Conservation (phyloP, 1,140 invertebrate species). For the Heliothis virescens region DNA sequence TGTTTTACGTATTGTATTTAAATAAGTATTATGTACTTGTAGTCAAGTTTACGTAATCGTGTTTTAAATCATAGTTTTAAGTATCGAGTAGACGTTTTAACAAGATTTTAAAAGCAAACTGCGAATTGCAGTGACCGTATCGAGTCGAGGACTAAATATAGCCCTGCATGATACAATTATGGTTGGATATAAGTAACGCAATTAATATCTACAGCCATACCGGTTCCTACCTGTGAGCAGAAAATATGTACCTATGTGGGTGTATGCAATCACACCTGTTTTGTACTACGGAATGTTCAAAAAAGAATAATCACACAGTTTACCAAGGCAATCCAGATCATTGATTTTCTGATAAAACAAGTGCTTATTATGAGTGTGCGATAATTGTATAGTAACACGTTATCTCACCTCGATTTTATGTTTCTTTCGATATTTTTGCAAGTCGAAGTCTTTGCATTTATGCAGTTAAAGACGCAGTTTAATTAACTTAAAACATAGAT, state of each 20-base stretch:
- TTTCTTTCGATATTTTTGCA: constrained; percentile 1
- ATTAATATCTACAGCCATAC: constrained; percentile 33
- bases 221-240: constrained; percentile 12
- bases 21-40: constrained; percentile 4
- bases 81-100: background rate
- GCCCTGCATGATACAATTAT: constrained; percentile 34
- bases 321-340: background rate
- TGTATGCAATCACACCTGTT: constrained; percentile 20
- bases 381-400: constrained; percentile 24
- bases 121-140: constrained; percentile 7
- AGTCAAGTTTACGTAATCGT: background rate
- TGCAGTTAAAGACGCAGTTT: background rate
- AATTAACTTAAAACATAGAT: too few relatives aligned
- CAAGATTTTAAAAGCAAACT: constrained; percentile 18
- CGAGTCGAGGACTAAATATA: constrained; percentile 21
- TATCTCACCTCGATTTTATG: constrained; percentile 22
- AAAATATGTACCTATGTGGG: background rate
- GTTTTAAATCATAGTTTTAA: background rate
- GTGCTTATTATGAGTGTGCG: background rate
- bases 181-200: constrained; percentile 34
- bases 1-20: constrained; percentile 22
- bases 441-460: background rate
- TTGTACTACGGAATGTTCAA: constrained; percentile 7
- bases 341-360: constrained; percentile 26
- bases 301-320: constrained; percentile 3